Percentiles rank a stretch among this genome's conserved stretches.
Conservation (phyloP, 2,113 vertebrate species). For the Sprattus sprattus region DNA sequence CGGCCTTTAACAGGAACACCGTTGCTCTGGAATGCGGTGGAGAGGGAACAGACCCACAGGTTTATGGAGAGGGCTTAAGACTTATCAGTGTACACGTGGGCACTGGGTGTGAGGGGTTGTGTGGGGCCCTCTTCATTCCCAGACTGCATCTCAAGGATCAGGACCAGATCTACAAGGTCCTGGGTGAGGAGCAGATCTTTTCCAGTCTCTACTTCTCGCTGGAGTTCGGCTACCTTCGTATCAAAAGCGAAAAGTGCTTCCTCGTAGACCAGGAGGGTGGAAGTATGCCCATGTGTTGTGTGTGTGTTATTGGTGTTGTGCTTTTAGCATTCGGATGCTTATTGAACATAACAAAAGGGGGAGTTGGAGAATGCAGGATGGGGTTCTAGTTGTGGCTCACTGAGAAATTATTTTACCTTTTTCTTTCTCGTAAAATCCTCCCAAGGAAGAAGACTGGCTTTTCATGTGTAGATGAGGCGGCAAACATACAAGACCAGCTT, state of each 20-base stretch:
- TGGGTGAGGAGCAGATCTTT: neutral
- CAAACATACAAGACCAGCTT: neutral
- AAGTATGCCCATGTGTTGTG: neutral
- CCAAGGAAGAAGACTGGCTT: neutral
- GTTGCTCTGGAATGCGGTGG: neutral
- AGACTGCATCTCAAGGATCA: neutral
- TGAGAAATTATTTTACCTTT: neutral
- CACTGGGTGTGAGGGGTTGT: neutral
- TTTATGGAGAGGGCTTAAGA: conserved; percentile 4
- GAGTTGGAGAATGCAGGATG: neutral
- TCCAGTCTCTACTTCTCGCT: neutral
- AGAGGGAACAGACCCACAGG: neutral
- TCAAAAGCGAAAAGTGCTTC: neutral
- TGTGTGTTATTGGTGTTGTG: neutral
- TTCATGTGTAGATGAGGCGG: neutral
- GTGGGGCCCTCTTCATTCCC: neutral
- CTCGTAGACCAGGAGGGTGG: neutral
- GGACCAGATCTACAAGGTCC: neutral
- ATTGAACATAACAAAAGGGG: neutral
- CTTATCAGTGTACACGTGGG: neutral
- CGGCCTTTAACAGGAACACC: neutral
- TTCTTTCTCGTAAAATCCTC: neutral
- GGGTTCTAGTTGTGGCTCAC: neutral
- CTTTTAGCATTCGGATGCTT: neutral
- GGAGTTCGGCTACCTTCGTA: neutral